Evolutionary conservation across 2,888 invertebrate species (phyloP), one percentile per base, ranked within the genome.

Genomic region (Leucophora obtusa): DNA sequence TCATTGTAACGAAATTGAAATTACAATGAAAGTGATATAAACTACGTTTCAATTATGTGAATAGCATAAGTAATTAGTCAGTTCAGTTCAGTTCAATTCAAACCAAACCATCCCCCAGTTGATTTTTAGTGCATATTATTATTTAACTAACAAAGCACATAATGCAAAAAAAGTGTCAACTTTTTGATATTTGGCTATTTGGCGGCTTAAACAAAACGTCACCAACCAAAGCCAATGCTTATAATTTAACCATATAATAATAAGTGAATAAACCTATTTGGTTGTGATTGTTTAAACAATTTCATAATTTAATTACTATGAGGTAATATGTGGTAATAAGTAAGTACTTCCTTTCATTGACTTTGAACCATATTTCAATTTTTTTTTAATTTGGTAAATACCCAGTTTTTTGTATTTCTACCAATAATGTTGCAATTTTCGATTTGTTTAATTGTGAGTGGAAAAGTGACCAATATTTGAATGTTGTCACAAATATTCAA

Each of bases 1-100:
- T 70, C 66, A 82, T 83, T 84, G 84, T 82, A 86, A 83, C 65
- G 82, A 85, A 85, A 87, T 83, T 83, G 85, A 85, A 86, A 87
- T 83, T 81, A 82, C 80, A 84, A 83, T 66, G 85, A 87, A 87
- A 87, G 86, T 86, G 84, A 76, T 82, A 79, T 69, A 65, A 81
- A 59, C 60, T 68, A 74, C 43, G 69, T 84, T 79, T 69, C 59
- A 59, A 73, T 70, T 70, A 74, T 74, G 77, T 84, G 87, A 54
- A 59, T 11, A 63, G 87, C 83, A 86, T 87, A 82, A 77, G 60
- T 82, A 84, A 85, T 84, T 53, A 72, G 33, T 4, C 21, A 21
- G 56, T 56, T 59, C 70, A 24, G n/a, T n/a, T n/a, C n/a, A n/a
- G n/a, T n/a, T n/a, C n/a, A 63, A 71, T 70, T 62, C 56, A 69